Percentiles rank a stretch among this genome's conserved stretches.
phyloP scores from a whole-genome alignment of 2,888 invertebrate species.

The Trisateles emortualis region DNA sequence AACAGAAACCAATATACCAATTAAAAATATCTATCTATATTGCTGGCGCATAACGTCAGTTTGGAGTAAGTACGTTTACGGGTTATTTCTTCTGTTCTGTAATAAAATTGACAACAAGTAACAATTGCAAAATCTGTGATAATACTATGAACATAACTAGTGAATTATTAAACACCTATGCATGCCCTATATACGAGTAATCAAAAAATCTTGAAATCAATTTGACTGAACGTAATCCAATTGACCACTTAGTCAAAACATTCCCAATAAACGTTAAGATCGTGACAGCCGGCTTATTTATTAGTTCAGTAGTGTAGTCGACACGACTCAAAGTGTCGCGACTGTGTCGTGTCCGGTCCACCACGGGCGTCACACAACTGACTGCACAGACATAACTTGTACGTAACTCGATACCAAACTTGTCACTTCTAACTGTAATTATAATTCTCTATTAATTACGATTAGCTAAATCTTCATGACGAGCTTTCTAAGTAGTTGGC shows the following conservation, averaged over 20 bases:
- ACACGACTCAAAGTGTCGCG: slow-evolving; percentile 46
- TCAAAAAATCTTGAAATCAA: neutral
- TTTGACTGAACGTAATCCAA: slow-evolving; percentile 27
- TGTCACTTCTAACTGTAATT: slow-evolving; percentile 61
- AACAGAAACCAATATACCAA: no score
- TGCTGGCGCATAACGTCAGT: no score
- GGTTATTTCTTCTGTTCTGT: no score
- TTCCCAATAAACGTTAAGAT: slow-evolving; percentile 6
- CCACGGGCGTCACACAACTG: slow-evolving; percentile 70
- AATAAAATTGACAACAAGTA: no score
- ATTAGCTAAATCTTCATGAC: slow-evolving; percentile 44
- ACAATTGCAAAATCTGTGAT: no score
- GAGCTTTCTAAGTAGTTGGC: slow-evolving; percentile 21
- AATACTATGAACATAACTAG: no score
- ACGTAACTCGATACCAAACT: slow-evolving; percentile 71
- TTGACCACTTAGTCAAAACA: slow-evolving; percentile 34
- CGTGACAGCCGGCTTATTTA: slow-evolving; percentile 8
- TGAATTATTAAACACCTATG: neutral
- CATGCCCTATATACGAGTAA: neutral
- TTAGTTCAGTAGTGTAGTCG: slow-evolving; percentile 26
- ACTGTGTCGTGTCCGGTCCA: slow-evolving; percentile 64
- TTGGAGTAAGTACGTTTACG: no score
- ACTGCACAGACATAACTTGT: slow-evolving; percentile 70
- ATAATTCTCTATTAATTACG: slow-evolving; percentile 38
- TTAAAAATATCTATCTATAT: no score